Percentiles rank a stretch among this genome's conserved stretches.
phyloP scores from a whole-genome alignment of 53 echinoderm and acorn worm species.

The Arbacia lixula region DNA sequence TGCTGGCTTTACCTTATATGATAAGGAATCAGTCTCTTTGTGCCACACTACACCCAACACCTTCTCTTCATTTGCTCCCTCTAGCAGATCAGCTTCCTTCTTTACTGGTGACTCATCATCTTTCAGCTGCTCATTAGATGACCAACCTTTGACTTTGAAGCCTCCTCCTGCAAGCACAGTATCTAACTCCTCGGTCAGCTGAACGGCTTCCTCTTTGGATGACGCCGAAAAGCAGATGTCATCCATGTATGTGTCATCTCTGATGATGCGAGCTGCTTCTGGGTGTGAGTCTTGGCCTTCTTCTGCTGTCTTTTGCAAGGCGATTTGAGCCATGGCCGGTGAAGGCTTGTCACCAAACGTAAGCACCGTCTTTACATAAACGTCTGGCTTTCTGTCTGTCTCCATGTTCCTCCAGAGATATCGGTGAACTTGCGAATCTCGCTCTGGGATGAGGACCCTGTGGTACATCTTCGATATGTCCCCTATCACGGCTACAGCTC shows the following conservation, averaged over 20 bases:
- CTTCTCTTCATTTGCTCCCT: constrained; percentile 33
- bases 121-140: neutral
- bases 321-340: neutral
- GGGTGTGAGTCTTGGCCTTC: constrained; percentile 10
- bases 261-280: constrained; percentile 1
- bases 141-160: neutral
- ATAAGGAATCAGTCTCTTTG: constrained; percentile 29
- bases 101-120: no score
- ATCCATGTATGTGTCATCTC: constrained; percentile 40
- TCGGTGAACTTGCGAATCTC: constrained; percentile 51
- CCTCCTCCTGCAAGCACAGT: neutral
- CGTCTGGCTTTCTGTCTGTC: constrained; percentile 40
- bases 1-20: constrained; percentile 35
- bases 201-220: neutral
- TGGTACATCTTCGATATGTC: constrained; percentile 64
- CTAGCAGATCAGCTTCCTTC: neutral
- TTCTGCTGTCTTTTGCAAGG: neutral
- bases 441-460: constrained; percentile 43
- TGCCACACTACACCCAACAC: constrained; percentile 56
- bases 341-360: constrained; percentile 59
- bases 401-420: constrained; percentile 41
- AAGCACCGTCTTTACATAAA: constrained; percentile 30
- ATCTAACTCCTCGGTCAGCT: constrained; percentile 17
- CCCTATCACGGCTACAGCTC: constrained; percentile 2
- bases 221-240: constrained; percentile 28